phyloP scores from a whole-genome alignment of 2,113 vertebrate species.

The Dicrurus megarhynchus region DNA sequence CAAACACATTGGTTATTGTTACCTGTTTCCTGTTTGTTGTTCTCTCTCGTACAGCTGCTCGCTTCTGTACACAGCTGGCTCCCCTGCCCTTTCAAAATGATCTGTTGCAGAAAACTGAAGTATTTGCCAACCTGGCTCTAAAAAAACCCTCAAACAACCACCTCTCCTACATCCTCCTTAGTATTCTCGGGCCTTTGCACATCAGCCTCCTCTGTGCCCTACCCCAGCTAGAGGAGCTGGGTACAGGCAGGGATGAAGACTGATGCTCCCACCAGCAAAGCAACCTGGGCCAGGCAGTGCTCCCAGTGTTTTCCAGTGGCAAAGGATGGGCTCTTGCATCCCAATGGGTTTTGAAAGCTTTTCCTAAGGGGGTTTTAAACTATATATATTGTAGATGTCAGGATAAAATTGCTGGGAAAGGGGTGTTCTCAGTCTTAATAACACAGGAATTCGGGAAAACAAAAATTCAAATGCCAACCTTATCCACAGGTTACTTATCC shows the following conservation, averaged over 20 bases:
- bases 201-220: not conserved
- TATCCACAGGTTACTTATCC: not conserved
- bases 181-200: not conserved
- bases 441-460: not conserved
- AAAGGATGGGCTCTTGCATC: not conserved
- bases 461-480: not conserved
- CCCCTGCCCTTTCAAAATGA: constrained; percentile 10
- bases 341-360: not conserved
- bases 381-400: rapidly evolving
- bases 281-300: not conserved
- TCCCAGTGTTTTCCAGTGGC: not conserved
- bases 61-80: constrained; percentile 58
- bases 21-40: constrained; percentile 58
- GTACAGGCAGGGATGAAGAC: not conserved
- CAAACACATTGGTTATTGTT: constrained; percentile 41
- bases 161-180: not conserved
- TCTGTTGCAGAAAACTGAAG: constrained; percentile 10
- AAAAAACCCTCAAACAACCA: not conserved
- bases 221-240: not conserved
- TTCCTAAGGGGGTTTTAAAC: not conserved
- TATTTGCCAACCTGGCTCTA: not conserved
- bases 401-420: not conserved
- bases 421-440: not conserved
- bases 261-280: not conserved
- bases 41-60: constrained; percentile 23